Evolutionary conservation across 2,113 vertebrate genomes (phyloP).

Genomic region (Neolamprologus kungweensis): DNA sequence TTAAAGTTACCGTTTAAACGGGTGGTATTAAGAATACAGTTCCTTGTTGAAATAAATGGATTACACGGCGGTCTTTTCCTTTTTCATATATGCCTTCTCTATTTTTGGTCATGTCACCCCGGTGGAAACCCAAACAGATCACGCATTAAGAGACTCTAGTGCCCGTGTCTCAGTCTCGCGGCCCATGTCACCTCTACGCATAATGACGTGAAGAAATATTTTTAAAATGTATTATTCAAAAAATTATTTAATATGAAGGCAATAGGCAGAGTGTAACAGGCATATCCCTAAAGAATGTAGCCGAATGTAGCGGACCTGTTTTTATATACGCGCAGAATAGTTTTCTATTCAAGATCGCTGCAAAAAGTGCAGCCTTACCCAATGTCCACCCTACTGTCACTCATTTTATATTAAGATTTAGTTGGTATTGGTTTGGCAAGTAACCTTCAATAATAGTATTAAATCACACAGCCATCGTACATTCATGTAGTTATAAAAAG

Average conservation of each 20-base stretch:
- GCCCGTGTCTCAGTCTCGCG: accelerated
- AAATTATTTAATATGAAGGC: not conserved
- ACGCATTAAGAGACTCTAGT: not conserved
- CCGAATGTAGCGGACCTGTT: accelerated
- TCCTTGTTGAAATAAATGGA: not conserved
- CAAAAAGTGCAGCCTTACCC: not conserved
- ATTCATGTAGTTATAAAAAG: not conserved
- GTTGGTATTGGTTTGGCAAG: not conserved
- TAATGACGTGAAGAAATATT: not conserved
- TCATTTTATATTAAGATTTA: not conserved
- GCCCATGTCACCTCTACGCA: not conserved
- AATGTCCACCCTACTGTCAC: not conserved
- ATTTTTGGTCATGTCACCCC: not conserved
- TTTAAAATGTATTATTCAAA: not conserved
- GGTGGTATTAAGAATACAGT: not conserved
- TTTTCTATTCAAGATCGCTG: accelerated
- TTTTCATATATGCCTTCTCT: not conserved
- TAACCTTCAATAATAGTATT: not conserved
- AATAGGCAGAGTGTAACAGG: not conserved
- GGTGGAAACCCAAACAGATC: not conserved
- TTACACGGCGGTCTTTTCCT: not conserved
- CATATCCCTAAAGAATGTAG: not conserved
- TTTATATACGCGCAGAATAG: not conserved
- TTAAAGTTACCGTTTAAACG: not conserved
- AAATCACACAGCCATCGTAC: not conserved